Base-by-base conservation (phyloP, 1,140 invertebrate species). In the Heterodera schachtii region DNA sequence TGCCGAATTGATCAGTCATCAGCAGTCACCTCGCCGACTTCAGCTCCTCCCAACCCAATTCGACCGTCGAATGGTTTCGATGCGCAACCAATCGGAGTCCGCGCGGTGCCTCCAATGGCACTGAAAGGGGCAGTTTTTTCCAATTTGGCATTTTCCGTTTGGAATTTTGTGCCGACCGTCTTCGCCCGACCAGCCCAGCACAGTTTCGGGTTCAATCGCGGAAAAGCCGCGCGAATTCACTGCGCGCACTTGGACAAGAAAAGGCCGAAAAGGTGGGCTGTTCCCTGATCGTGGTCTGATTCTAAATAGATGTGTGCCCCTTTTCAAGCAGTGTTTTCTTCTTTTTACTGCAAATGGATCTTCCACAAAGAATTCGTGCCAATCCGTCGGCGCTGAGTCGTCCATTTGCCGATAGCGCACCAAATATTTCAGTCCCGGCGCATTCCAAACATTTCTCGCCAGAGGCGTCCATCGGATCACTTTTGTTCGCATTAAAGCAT, bases 381-480 rank as follows among this genome's bases (percentile, higher is more conserved):
- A 92, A 87, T 87, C 92, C 9, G n/a, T 6, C 19, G 46, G 16
- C 31, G 64, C 64, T 5, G 41, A 94, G 93, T 31, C 73, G 52
- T 81, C 71, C 88, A 96, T 93, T 77, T 94, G 92, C 86, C 94
- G 94, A 92, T 95, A 97, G 81, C 93, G 94, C 6, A 99, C 93
- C 82, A 94, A 92, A 90, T 99, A 99, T 86, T 94, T 93, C 91
- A 99, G 97, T 73, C 93, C 93, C 0, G 95, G 95, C 0, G 94
- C 97, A 92, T 98, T 97, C 90, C 98, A 97, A 84, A 98, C 95
- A 86, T 98, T 95, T 91, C 95, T 93, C 0, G 95, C 94, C 96
- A 99, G 97, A 78, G 94, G 93, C 31, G 84, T 81, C 88, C 84
- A 87, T 6, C 93, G 93, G 86, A 99, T 97, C 43, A 97, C 93